Evolutionary conservation across 2,888 invertebrate genomes (phyloP), one percentile per base, ranked within the genome.

Genomic region (Thymelicus acteon): DNA sequence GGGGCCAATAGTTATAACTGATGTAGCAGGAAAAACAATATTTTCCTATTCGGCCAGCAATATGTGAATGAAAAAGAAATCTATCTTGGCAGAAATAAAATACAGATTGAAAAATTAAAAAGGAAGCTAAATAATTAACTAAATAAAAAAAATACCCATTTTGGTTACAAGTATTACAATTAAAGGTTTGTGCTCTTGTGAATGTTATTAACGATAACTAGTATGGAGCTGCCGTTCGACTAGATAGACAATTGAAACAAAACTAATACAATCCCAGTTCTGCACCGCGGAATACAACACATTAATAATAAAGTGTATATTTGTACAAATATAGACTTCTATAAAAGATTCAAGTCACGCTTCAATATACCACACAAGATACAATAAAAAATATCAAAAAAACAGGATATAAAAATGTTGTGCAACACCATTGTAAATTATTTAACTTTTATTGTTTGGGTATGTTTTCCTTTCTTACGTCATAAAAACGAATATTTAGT

Each of bases 201-300:
- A 31, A 61, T 48, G 44, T 62, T 62, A 62, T 12, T 73, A 77
- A 73, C 69, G 61, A 65, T 74, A 76, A 75, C 57, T 52, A 52
- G 49, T 72, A 75, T 75, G 79, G 73, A 82, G 83, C 80, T 82
- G 82, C 82, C 77, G 65, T 77, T 72, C 77, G 83, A 84, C 83
- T 84, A 83, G 84, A 84, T 76, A 76, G 73, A 61, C 77, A 75
- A 75, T 74, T 76, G 72, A 74, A 71, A 61, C 37, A 58, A 69
- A 69, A 76, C 77, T 77, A 79, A 79, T 44, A 44, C 78, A 81
- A 77, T 79, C 75, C 72, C 47, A 61, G 66, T 64, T 63, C 63
- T 62, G 72, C 67, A 74, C 67, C 62, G 57, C 57, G 3, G 13
- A 13, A 31, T 31, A 57, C 31, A 57, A 57, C 31, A 57, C 24